Evolutionary conservation across 1,140 invertebrate species (phyloP).

Genomic region (Drosophila oshimai): DNA sequence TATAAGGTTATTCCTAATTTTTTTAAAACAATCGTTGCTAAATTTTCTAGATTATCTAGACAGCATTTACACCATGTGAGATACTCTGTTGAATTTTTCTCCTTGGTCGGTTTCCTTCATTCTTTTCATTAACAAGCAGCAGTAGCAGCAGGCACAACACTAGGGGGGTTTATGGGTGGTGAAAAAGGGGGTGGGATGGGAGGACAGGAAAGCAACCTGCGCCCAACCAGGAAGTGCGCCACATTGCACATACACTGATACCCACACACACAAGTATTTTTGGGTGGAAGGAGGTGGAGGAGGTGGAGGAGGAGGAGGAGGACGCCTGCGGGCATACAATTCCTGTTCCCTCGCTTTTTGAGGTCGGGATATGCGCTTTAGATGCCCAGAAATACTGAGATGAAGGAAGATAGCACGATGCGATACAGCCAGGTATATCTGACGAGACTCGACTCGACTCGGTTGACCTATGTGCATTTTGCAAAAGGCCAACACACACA

Average conservation of each 20-base stretch:
- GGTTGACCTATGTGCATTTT: conserved; percentile 20
- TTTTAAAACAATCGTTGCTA: too few relatives aligned
- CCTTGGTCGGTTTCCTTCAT: conserved; percentile 5
- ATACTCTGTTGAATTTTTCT: neutral
- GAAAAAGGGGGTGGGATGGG: neutral
- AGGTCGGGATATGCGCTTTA: conserved; percentile 14
- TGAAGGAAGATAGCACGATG: neutral
- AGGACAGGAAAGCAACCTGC: conserved; percentile 23
- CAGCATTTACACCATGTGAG: neutral
- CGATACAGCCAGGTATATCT: conserved; percentile 6
- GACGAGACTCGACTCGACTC: neutral
- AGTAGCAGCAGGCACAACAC: conserved; percentile 2
- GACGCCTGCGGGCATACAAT: conserved; percentile 5
- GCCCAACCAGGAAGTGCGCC: conserved; percentile 69
- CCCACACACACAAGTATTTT: neutral
- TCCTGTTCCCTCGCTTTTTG: conserved; percentile 11
- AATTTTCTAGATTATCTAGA: too few relatives aligned
- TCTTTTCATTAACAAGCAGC: conserved; percentile 69
- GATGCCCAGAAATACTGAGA: conserved; percentile 2
- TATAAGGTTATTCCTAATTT: too few relatives aligned
- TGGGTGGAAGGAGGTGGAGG: neutral
- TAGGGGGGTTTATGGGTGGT: neutral
- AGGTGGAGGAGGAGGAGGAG: neutral
- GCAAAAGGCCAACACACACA: conserved; percentile 9
- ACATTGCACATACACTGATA: conserved; percentile 40